phyloP scores from a whole-genome alignment of 2,888 invertebrate species.

The Teinopalpus imperialis region DNA sequence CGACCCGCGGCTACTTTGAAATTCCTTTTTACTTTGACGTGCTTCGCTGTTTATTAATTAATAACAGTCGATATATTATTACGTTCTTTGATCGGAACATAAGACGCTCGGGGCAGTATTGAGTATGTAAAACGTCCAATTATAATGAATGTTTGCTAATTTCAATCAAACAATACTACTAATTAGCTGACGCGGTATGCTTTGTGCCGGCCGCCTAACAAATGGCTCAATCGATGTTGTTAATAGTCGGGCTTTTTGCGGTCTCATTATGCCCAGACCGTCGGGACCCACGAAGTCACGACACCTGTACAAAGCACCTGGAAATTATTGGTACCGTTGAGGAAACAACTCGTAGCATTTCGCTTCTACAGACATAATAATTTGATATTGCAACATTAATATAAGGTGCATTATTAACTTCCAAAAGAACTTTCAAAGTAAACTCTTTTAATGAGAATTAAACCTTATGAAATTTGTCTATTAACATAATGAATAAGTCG shows the following conservation, averaged over 20 bases:
- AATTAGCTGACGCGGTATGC: conserved; percentile 71
- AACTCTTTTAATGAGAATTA: too few relatives aligned
- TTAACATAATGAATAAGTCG: too few relatives aligned
- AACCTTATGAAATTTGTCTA: too few relatives aligned
- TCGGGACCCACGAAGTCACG: conserved; percentile 50
- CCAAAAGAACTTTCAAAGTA: too few relatives aligned
- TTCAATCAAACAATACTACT: conserved; percentile 78
- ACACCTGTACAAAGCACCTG: conserved; percentile 35
- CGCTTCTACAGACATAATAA: background rate
- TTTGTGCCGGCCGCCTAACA: conserved; percentile 71
- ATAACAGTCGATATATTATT: conserved; percentile 62
- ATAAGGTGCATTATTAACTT: too few relatives aligned
- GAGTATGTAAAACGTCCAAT: conserved; percentile 67
- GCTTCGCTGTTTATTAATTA: conserved; percentile 40
- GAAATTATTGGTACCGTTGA: conserved; percentile 11
- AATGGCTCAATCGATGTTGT: conserved; percentile 76
- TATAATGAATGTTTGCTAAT: conserved; percentile 74
- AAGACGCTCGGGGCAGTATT: conserved; percentile 53
- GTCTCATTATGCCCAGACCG: conserved; percentile 43
- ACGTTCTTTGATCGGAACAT: conserved; percentile 55
- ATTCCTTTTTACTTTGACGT: conserved; percentile 33
- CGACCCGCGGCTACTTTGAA: conserved; percentile 34
- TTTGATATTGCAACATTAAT: too few relatives aligned
- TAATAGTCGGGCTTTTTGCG: conserved; percentile 56
- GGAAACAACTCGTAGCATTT: background rate